Conservation (phyloP, 2,888 invertebrate genomes). For the Ennomos erosarius region DNA sequence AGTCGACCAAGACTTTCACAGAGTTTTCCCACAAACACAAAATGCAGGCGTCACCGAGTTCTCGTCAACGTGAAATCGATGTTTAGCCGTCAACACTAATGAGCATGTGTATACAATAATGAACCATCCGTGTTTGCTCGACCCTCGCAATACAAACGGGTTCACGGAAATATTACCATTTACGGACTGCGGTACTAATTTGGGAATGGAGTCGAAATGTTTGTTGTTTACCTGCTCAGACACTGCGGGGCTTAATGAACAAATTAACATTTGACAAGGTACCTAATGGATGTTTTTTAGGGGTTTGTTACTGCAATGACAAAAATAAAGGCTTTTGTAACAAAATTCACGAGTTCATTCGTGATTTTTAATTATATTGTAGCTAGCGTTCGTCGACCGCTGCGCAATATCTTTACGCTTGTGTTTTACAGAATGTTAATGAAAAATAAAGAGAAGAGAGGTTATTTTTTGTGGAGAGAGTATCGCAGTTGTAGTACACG, state of each 20-base stretch:
- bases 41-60: constrained; percentile 14
- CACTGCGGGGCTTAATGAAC: constrained; percentile 13
- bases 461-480: no score
- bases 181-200: constrained; percentile 8
- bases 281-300: not conserved
- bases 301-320: constrained; percentile 4
- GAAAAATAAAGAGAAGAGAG: no score
- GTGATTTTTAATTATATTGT: no score
- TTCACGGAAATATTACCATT: constrained; percentile 25
- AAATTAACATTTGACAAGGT: constrained; percentile 19
- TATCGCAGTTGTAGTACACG: no score
- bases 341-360: no score
- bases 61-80: constrained; percentile 28
- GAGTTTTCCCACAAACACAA: not conserved
- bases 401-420: no score
- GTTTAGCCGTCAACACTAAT: constrained; percentile 46
- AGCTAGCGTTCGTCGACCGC: no score
- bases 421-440: no score
- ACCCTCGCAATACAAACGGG: constrained; percentile 43
- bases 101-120: constrained; percentile 55
- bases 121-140: constrained; percentile 53
- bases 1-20: no score
- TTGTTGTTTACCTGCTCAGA: constrained; percentile 16
- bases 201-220: constrained; percentile 14
- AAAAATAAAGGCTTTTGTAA: not conserved